Conservation (phyloP, 2,797 vertebrate species). For the Amphiprion clarkii region DNA sequence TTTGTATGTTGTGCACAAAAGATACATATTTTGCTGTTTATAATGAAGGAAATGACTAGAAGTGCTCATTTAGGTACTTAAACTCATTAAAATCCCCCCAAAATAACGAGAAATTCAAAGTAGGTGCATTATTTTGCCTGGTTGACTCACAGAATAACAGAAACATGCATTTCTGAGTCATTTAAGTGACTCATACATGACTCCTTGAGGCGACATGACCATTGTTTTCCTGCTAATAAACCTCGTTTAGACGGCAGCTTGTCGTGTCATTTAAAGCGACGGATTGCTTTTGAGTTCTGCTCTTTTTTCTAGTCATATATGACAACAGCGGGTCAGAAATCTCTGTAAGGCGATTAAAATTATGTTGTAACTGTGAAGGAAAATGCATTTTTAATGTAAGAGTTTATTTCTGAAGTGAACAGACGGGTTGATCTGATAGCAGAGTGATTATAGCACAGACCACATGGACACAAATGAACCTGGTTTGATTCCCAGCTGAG, state of each 20-base stretch:
- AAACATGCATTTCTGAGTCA: constrained; percentile 1
- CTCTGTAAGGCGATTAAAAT: not conserved
- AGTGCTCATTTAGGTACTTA: not conserved
- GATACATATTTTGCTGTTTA: too few relatives aligned
- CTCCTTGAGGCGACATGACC: constrained; percentile 3
- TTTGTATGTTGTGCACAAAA: not conserved
- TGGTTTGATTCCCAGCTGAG: too few relatives aligned
- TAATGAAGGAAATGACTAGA: not conserved
- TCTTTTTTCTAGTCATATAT: not conserved
- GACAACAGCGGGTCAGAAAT: not conserved
- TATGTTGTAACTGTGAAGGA: too few relatives aligned
- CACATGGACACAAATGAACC: too few relatives aligned
- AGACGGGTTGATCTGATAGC: too few relatives aligned
- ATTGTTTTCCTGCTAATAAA: not conserved
- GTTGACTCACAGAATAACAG: not conserved
- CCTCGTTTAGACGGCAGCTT: not conserved
- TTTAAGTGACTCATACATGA: constrained; percentile 2
- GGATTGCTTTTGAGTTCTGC: not conserved
- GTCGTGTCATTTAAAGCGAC: not conserved
- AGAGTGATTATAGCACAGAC: too few relatives aligned
- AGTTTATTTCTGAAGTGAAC: too few relatives aligned
- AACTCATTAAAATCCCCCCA: not conserved
- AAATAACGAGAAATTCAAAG: not conserved
- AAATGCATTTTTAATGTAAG: too few relatives aligned
- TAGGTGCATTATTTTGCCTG: not conserved